These are phyloP conservation scores for Crepidodera aurea DNA, from an alignment of 2,888 invertebrate genomes.

Conservation along the genomic window DNA sequence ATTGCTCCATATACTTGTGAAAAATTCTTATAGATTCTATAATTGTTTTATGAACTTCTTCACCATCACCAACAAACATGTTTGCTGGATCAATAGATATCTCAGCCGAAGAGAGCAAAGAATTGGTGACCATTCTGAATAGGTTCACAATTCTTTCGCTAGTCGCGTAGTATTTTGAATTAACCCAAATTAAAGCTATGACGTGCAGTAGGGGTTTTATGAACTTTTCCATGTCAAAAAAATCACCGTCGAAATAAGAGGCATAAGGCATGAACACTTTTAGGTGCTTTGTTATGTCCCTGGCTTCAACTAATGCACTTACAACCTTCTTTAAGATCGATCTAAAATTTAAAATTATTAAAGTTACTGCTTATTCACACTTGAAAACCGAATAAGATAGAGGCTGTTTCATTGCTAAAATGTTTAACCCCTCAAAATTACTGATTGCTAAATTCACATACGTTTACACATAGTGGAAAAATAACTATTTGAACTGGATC, in stretches of 20 bases:
- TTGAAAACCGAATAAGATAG: no score
- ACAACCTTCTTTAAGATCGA: conserved; percentile 81
- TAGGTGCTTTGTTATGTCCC: conserved; percentile 82
- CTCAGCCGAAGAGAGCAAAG: conserved; percentile 78
- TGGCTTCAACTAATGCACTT: conserved; percentile 81
- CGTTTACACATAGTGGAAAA: no score
- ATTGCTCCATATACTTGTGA: conserved; percentile 55
- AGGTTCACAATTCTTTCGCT: conserved; percentile 72
- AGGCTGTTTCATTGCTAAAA: no score
- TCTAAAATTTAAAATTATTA: conserved; percentile 14
- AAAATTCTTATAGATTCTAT: conserved; percentile 50
- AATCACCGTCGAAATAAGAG: conserved; percentile 76
- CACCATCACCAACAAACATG: conserved; percentile 83
- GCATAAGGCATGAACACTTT: conserved; percentile 76
- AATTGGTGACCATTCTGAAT: conserved; percentile 80
- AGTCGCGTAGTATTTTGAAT: conserved; percentile 66
- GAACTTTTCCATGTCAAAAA: conserved; percentile 68
- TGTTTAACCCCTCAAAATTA: no score
- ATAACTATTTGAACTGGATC: no score
- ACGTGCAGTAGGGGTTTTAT: conserved; percentile 79
- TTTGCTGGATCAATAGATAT: conserved; percentile 79
- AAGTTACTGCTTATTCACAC: no score
- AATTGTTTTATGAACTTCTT: conserved; percentile 56
- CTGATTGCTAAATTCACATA: no score
- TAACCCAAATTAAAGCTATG: conserved; percentile 85